Conservation (phyloP, 2,888 invertebrate species). For the Xestobium rufovillosum region DNA sequence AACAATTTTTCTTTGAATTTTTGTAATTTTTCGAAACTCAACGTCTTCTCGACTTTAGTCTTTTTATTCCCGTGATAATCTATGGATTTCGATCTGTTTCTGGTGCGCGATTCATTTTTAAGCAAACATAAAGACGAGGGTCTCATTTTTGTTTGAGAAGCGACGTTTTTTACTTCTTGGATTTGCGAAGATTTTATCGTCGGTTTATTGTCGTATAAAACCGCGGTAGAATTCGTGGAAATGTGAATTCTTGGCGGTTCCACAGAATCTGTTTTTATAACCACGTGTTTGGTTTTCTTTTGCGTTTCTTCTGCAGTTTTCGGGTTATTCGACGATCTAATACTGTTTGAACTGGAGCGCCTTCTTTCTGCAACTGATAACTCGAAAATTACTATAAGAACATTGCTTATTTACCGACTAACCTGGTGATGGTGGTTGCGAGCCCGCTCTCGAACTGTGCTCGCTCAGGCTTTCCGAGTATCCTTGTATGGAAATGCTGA, state of each 20-base stretch:
- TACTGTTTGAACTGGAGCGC: conserved; percentile 25
- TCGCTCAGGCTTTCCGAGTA: conserved; percentile 41
- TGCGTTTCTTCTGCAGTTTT: conserved; percentile 19
- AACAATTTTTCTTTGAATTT: conserved; percentile 39
- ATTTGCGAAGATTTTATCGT: conserved; percentile 24
- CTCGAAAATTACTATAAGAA: too few relatives aligned
- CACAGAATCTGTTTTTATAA: conserved; percentile 32
- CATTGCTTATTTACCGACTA: too few relatives aligned
- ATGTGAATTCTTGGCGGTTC: conserved; percentile 26
- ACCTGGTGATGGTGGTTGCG: conserved; percentile 38
- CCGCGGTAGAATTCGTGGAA: conserved; percentile 25
- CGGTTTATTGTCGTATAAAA: conserved; percentile 26
- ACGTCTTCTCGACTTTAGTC: conserved; percentile 26
- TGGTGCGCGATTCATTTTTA: conserved; percentile 27
- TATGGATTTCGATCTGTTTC: conserved; percentile 37
- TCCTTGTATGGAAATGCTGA: conserved; percentile 39
- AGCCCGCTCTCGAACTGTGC: conserved; percentile 41
- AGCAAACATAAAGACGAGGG: conserved; percentile 32
- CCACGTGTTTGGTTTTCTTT: conserved; percentile 33
- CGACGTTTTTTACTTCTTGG: conserved; percentile 26
- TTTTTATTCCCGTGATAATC: conserved; percentile 28
- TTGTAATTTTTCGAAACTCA: conserved; percentile 35
- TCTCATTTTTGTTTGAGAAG: conserved; percentile 26
- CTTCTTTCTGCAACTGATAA: conserved; percentile 32
- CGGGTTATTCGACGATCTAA: conserved; percentile 28